Evolutionary conservation across 2,797 vertebrate genomes (phyloP), one percentile per base, ranked within the genome.

Genomic region (Macropus fuliginosus): DNA sequence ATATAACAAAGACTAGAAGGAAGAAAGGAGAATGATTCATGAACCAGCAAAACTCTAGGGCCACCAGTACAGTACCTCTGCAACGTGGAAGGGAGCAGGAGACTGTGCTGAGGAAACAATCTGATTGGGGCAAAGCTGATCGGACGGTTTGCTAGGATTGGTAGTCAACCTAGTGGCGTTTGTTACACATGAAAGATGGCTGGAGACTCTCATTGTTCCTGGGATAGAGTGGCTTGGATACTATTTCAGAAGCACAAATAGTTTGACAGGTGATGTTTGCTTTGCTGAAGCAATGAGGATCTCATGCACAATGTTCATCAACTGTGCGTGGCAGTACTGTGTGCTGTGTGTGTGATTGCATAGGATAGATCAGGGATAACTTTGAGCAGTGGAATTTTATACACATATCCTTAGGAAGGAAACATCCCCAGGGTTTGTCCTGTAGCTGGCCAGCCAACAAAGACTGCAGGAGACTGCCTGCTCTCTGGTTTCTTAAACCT

Each of bases 61-160:
- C 0, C 40, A 81, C 94, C 1, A 0, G 21, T 96, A 97, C 1
- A 0, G 21, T 96, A 97, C 95, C 1, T 21, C 81, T 6, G 5
- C 94, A 93, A 56, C 9, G 0, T 54, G 95, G 52, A 95, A 96
- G 97, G 93, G 74, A 81, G 92, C 90, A 93, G 52, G 96, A 95
- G 95, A 92, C 96, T 0, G 29, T 62, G 92, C 93, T 92, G 66
- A 95, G 91, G 94, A 91, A 94, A 54, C 0, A 92, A 54, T 95
- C 94, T 94, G 93, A 95, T 92, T 66, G 57, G 92, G 62, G 56
- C 29, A 0, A 56, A 94, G 93, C 91, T 96, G 93, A 93, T 93
- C 55, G 54, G 66, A 81, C 55, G n/a, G 93, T 90, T 74, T 89
- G 52, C 28, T 87, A 91, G 95, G 90, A 74, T 52, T 97, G 96